Evolutionary conservation across 1,140 invertebrate species (phyloP), one percentile per base, ranked within the genome.

Genomic region (Ceratitis capitata): DNA sequence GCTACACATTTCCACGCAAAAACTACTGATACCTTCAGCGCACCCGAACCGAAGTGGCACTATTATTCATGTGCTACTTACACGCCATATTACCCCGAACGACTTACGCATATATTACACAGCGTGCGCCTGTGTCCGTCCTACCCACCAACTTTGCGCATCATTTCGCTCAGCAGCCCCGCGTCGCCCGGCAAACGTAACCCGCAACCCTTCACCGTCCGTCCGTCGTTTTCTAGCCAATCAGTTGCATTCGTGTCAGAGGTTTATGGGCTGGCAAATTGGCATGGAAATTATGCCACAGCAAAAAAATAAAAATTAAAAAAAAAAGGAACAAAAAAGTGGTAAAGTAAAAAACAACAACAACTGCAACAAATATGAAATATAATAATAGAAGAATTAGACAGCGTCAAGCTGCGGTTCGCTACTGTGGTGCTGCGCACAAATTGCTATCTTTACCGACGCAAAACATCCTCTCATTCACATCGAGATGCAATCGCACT

Each of bases 281-380:
- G 69, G 69, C 69, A 78, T 78, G 69, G 69, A 78, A 78, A 78
- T 78, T 32, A 78, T 78, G 69, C 42, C 69, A 78, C n/a, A 78
- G 39, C 39, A 78, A 45, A 19, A 78, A 78, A 12, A n/a, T n/a
- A 64, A 64, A 5, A 69, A 14, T 56, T 56, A n/a, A 9, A n/a
- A 56, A 23, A 9, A 56, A 23, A n/a, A 56, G 51, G n/a, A 56
- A 23, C 9, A n/a, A n/a, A n/a, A n/a, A n/a, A n/a, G n/a, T n/a
- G n/a, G n/a, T n/a, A n/a, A n/a, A n/a, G n/a, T n/a, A n/a, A n/a
- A n/a, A n/a, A n/a, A n/a, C n/a, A n/a, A n/a, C n/a, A n/a, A n/a
- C n/a, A n/a, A n/a, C n/a, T n/a, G n/a, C n/a, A n/a, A n/a, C n/a
- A n/a, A n/a, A n/a, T n/a, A n/a, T n/a, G n/a, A n/a, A 5, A 56